Percentiles rank a stretch among this genome's conserved stretches.
phyloP scores from a whole-genome alignment of 2,113 vertebrate genomes.

The Patagioenas fasciata region DNA sequence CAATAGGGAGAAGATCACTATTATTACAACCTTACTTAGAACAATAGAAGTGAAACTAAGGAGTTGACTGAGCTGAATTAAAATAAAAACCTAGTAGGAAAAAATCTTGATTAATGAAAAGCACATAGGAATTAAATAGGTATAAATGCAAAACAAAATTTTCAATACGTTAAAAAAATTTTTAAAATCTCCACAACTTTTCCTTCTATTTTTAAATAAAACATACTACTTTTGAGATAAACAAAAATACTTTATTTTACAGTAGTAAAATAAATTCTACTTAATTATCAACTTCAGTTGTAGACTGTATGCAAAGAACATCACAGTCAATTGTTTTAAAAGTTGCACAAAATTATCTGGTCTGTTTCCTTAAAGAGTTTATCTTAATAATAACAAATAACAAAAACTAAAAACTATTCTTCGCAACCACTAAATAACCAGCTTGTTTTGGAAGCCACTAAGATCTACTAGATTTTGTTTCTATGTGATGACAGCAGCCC shows the following conservation, averaged over 20 bases:
- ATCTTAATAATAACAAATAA: not conserved
- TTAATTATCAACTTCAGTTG: not conserved
- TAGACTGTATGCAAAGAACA: not conserved
- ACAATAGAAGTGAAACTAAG: not conserved
- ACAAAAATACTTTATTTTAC: not conserved
- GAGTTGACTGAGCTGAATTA: not conserved
- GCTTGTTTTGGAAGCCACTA: not conserved
- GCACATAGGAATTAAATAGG: accelerated
- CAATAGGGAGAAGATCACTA: not conserved
- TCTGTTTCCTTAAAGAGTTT: not conserved
- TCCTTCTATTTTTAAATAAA: not conserved
- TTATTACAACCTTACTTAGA: not conserved
- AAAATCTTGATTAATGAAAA: not conserved
- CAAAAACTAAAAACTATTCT: not conserved
- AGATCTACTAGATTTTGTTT: not conserved
- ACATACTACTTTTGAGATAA: not conserved
- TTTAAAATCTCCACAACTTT: accelerated
- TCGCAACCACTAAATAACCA: not conserved
- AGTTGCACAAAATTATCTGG: not conserved
- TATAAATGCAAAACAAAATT: not conserved
- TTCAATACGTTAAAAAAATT: not conserved
- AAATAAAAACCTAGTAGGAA: not conserved
- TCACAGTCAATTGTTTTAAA: not conserved
- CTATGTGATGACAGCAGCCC: not conserved
- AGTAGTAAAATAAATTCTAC: not conserved